A percentile compares a stretch with the other conserved stretches of the same genome.
Conservation (phyloP, 2,888 invertebrate species). For the Taphrorychus bicolor region DNA sequence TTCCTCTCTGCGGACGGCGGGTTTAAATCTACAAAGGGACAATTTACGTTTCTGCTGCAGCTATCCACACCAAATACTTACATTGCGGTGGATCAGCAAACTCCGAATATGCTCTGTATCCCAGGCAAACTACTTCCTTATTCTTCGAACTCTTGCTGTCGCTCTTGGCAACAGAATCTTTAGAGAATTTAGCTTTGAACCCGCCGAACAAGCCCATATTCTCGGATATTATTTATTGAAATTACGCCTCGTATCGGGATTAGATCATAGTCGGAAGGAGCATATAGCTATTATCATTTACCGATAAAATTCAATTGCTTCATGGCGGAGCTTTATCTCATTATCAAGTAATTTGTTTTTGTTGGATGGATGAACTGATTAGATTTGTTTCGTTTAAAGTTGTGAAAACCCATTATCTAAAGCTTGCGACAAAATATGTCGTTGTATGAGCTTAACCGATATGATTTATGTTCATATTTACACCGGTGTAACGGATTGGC, state of each 20-base stretch:
- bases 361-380: constrained; percentile 6
- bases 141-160: constrained; percentile 33
- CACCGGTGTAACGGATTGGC: no score
- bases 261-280: constrained; percentile 20
- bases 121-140: constrained; percentile 46
- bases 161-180: constrained; percentile 36
- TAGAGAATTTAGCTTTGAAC: constrained; percentile 49
- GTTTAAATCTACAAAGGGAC: neutral
- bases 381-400: constrained; percentile 23
- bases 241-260: constrained; percentile 1
- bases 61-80: constrained; percentile 19
- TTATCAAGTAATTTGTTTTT: constrained; percentile 34
- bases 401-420: constrained; percentile 23
- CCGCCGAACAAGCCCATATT: constrained; percentile 50
- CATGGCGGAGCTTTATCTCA: constrained; percentile 19
- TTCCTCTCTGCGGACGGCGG: neutral
- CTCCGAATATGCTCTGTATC: constrained; percentile 46
- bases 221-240: constrained; percentile 9
- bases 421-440: neutral
- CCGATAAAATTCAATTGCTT: constrained; percentile 24
- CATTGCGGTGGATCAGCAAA: constrained; percentile 42
- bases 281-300: constrained; percentile 34
- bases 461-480: no score
- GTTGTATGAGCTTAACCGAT: neutral
- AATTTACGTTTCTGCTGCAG: neutral